Evolutionary conservation across 2,888 invertebrate species (phyloP), one percentile per base, ranked within the genome.

Genomic region (Sarcophaga rosellei): DNA sequence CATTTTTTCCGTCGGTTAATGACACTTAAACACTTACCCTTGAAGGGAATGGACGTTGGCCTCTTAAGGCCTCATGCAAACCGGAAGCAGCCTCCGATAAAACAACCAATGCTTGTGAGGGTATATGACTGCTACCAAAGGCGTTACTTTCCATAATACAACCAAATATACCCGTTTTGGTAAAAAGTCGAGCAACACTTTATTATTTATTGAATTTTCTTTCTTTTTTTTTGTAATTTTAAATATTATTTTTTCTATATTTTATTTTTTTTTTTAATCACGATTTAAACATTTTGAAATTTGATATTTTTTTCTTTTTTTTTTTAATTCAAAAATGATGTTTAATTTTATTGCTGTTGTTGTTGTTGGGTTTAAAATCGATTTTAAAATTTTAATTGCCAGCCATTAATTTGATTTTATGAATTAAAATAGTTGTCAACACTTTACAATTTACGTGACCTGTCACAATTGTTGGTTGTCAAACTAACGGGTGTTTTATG

Each of bases 11-110:
- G 77, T 59, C 77, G 76, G 65, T 25, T 61, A 11, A 11, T 6
- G 3, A n/a, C n/a, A n/a, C n/a, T n/a, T n/a, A n/a, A 69, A 44
- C 88, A 90, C 93, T 94, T 93, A 96, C 96, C 95, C 96, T 95
- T 92, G 95, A 94, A 94, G 95, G 95, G 94, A 96, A 96, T 90
- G 96, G 96, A 93, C 96, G 94, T 94, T 96, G 96, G 94, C 96
- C 95, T 93, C 96, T 94, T 90, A 96, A 94, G 89, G 96, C 95
- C 94, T 96, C 96, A 92, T 96, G 95, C 93, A 96, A 94, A 91
- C 95, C 95, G 91, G 95, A 95, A 92, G 95, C 95, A 90, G 96
- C 95, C 94, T 96, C 96, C 89, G 96, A 96, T 93, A 96, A 95
- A 89, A 96, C 96, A 91, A 96, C 96, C 93, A 96, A 94, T 92